Evolutionary conservation across 2,888 invertebrate species (phyloP).

Genomic region (Agrilus mali): DNA sequence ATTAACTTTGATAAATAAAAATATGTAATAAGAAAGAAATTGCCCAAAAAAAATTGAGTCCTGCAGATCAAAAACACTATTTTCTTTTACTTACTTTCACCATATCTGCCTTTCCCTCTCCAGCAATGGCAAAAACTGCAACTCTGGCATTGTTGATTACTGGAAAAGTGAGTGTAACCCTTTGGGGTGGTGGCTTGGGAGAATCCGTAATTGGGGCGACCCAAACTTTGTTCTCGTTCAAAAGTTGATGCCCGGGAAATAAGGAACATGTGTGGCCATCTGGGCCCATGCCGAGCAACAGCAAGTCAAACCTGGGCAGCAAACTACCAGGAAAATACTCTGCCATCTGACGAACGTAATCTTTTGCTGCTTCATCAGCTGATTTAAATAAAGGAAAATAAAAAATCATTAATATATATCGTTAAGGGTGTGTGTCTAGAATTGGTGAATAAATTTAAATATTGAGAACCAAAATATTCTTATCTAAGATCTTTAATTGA

Average conservation of each 20-base stretch:
- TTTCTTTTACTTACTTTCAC: constrained; percentile 53
- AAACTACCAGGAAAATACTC: constrained; percentile 44
- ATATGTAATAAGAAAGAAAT: no score
- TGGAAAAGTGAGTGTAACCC: constrained; percentile 86
- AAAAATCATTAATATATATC: no score
- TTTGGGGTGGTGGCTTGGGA: constrained; percentile 86
- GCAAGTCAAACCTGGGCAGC: constrained; percentile 68
- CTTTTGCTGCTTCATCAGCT: constrained; percentile 65
- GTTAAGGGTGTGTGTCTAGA: no score
- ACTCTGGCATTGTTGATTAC: constrained; percentile 75
- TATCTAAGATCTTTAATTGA: no score
- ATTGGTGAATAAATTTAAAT: no score
- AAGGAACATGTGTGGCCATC: constrained; percentile 98
- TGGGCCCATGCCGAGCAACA: constrained; percentile 92
- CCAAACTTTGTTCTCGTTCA: constrained; percentile 50
- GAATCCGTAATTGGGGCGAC: constrained; percentile 83
- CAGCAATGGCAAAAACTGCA: constrained; percentile 76
- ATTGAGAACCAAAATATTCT: no score
- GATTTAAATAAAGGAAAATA: constrained; percentile 16
- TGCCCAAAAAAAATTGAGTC: no score
- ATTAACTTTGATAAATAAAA: no score
- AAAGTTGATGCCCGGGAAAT: constrained; percentile 69
- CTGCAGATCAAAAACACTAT: no score
- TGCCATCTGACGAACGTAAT: constrained; percentile 57
- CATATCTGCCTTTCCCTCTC: constrained; percentile 79